A percentile compares a stretch with the other conserved stretches of the same genome.
These are phyloP conservation scores for Urocolius indicus DNA, from an alignment of 2,113 vertebrate species.

Conservation along the genomic window DNA sequence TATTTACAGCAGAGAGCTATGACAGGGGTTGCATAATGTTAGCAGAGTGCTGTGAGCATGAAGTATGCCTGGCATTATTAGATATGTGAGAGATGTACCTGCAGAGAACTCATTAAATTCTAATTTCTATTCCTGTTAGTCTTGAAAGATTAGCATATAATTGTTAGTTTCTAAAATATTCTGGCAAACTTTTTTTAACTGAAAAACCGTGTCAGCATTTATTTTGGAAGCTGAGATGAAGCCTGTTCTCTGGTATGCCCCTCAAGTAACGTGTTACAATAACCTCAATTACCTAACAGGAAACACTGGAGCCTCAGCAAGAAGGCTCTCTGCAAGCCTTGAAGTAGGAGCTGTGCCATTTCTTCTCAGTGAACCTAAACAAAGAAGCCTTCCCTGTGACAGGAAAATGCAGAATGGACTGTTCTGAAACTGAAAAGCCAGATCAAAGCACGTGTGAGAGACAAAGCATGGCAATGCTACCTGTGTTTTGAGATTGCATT, in stretches of 20 bases:
- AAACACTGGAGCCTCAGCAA: neutral
- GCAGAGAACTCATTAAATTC: constrained; percentile 63
- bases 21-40: constrained; percentile 1
- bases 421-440: neutral
- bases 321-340: neutral
- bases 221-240: constrained; percentile 42
- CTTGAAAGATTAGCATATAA: constrained; percentile 69
- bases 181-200: constrained; percentile 58
- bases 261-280: constrained; percentile 40
- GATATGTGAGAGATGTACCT: constrained; percentile 45
- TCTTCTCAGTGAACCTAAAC: neutral
- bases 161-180: constrained; percentile 65
- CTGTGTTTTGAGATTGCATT: neutral
- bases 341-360: neutral
- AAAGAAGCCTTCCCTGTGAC: neutral
- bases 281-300: constrained; percentile 55
- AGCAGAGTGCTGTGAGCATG: neutral
- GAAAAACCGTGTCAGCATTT: constrained; percentile 61
- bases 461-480: neutral
- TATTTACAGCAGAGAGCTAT: constrained; percentile 16
- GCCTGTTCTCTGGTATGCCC: constrained; percentile 29
- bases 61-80: neutral
- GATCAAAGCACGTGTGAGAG: neutral
- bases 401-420: neutral
- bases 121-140: constrained; percentile 62